A percentile compares a stretch with the other conserved stretches of the same genome.
Evolutionary conservation across 2,797 vertebrate genomes (phyloP).

Genomic region (Poecilia wingei): DNA sequence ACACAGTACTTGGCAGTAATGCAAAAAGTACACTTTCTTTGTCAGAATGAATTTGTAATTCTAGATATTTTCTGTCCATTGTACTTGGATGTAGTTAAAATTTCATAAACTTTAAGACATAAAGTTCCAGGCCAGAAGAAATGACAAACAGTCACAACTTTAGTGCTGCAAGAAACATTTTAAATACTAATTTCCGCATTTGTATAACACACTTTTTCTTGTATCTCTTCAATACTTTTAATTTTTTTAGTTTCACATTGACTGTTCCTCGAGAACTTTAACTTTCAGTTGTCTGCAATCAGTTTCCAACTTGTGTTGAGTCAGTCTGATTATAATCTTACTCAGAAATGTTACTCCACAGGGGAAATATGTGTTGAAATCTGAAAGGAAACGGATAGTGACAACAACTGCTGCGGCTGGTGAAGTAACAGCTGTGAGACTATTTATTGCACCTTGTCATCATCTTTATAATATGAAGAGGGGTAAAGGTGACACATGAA

Average conservation of each 20-base stretch:
- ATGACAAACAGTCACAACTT: not conserved
- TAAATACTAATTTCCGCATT: not conserved
- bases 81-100: too few species aligned
- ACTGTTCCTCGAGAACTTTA: not conserved
- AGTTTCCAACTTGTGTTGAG: not conserved
- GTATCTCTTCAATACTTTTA: not conserved
- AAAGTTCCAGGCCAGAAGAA: not conserved
- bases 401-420: not conserved
- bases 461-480: conserved; percentile 1
- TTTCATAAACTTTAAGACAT: not conserved
- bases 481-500: not conserved
- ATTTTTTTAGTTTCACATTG: not conserved
- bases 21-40: not conserved
- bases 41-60: not conserved
- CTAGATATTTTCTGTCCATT: not conserved
- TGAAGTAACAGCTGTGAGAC: not conserved
- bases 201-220: not conserved
- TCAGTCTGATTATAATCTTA: not conserved
- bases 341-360: not conserved
- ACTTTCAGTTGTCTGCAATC: not conserved
- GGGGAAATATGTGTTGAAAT: not conserved
- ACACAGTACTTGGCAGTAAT: not conserved
- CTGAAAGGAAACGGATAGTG: not conserved
- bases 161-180: not conserved
- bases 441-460: not conserved